A percentile compares a stretch with the other conserved stretches of the same genome.
phyloP scores from a whole-genome alignment of 2,113 vertebrate genomes.

The Dipodomys spectabilis region DNA sequence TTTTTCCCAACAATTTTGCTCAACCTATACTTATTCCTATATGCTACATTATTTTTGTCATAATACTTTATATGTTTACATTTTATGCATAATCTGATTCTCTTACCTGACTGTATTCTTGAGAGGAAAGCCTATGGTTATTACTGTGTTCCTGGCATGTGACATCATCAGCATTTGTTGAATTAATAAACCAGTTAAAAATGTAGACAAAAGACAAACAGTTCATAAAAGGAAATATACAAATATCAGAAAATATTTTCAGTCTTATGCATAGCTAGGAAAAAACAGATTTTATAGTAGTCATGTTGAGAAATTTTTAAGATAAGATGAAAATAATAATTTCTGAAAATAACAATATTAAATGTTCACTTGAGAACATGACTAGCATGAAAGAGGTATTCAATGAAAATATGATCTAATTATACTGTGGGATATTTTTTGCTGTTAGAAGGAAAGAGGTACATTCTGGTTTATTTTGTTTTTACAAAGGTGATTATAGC shows the following conservation, averaged over 20 bases:
- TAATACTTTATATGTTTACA: conserved; percentile 22
- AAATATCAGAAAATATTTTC: conserved; percentile 22
- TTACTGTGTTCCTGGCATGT: background rate
- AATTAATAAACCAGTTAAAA: conserved; percentile 36
- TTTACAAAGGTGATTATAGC: background rate
- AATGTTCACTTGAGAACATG: background rate
- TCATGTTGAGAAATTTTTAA: conserved; percentile 11
- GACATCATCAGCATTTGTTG: background rate
- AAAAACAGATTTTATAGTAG: background rate
- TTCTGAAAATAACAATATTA: background rate
- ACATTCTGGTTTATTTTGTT: conserved; percentile 4
- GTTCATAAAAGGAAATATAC: conserved; percentile 38
- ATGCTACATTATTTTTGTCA: background rate
- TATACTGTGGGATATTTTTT: conserved; percentile 18
- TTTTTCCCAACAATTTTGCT: background rate
- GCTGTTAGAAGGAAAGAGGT: conserved; percentile 1
- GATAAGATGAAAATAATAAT: background rate
- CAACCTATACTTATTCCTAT: background rate
- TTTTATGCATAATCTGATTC: background rate
- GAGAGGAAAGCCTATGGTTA: background rate
- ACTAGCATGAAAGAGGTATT: background rate
- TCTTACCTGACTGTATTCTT: background rate
- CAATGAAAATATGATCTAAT: conserved; percentile 18
- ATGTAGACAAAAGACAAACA: background rate
- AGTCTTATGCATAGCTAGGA: background rate